Evolutionary conservation across 2,888 invertebrate genomes (phyloP), one percentile per base, ranked within the genome.

Genomic region (Xylota sylvarum): DNA sequence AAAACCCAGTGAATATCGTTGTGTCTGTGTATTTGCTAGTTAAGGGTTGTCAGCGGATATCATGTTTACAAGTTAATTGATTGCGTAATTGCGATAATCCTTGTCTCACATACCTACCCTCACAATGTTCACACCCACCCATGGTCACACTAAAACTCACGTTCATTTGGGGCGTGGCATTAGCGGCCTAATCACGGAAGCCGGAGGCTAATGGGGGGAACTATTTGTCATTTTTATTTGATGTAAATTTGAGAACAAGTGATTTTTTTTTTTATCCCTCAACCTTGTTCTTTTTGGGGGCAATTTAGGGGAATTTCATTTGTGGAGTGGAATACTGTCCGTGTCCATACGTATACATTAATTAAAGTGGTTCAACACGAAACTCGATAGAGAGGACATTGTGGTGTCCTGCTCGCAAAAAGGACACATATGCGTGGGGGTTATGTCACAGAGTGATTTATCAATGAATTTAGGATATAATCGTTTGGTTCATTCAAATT

Each of bases 21-120:
- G 37, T 50, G 17, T 14, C 30, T 27, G 5, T 32, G 40, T 50
- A 40, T 10, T 10, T 14, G 7, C n/a, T 46, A 48, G 23, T 30
- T 23, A n/a, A 12, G 35, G 40, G 62, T 43, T 64, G 65, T 56
- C 65, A 55, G 65, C 46, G 46, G 46, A 56, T 76, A 65, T 65
- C 46, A 35, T 65, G 65, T 56, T 76, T 56, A 65, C 65, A 65
- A 65, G 65, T 46, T 76, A 65, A 76, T 65, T 76, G 64, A 65
- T 65, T 65, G 76, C 23, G 46, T 65, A 76, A 76, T 76, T 65
- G 56, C 30, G 76, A 56, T 65, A 76, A 76, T 65, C 64, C 65
- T 74, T 62, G 52, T 50, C 9, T 9, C 19, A 19, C 46, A 19
- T 7, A 48, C 9, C 19, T 10, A 1, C 64, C 4, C 9, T 19